Conservation (phyloP, 2,888 invertebrate genomes). For the Nebria salina region DNA sequence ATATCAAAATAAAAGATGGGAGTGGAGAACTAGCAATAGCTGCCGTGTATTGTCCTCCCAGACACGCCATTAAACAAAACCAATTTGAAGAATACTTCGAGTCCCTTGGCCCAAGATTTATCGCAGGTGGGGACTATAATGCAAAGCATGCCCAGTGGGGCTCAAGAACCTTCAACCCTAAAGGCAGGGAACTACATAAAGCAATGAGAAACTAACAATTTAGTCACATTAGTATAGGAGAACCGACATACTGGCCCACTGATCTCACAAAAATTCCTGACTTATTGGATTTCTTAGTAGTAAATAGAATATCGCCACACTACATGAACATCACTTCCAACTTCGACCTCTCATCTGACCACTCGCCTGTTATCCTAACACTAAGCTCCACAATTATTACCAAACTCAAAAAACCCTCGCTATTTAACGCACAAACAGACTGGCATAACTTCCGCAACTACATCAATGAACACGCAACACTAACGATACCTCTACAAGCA, state of each 20-base stretch:
- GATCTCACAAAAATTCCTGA: conserved; percentile 50
- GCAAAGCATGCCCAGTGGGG: conserved; percentile 49
- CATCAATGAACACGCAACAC: conserved; percentile 7
- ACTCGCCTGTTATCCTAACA: conserved; percentile 49
- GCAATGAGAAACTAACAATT: not conserved
- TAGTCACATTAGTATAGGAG: conserved; percentile 31
- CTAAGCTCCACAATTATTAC: conserved; percentile 39
- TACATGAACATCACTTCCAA: conserved; percentile 33
- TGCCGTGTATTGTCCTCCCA: conserved; percentile 49
- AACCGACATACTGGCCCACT: conserved; percentile 52
- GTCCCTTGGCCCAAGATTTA: conserved; percentile 44
- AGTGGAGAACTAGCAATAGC: not conserved
- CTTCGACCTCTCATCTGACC: conserved; percentile 49
- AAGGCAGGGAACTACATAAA: conserved; percentile 9
- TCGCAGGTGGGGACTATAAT: conserved; percentile 49
- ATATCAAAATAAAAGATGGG: not conserved
- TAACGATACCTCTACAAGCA: conserved; percentile 18
- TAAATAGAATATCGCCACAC: conserved; percentile 44
- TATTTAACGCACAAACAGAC: conserved; percentile 29
- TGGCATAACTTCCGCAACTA: conserved; percentile 18
- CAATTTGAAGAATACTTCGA: conserved; percentile 43
- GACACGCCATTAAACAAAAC: conserved; percentile 46
- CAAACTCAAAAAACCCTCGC: conserved; percentile 29
- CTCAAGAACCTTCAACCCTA: conserved; percentile 41
- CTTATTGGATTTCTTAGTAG: conserved; percentile 50